Base-by-base conservation (phyloP, 2,113 vertebrate species). In the Pygoscelis adeliae region DNA sequence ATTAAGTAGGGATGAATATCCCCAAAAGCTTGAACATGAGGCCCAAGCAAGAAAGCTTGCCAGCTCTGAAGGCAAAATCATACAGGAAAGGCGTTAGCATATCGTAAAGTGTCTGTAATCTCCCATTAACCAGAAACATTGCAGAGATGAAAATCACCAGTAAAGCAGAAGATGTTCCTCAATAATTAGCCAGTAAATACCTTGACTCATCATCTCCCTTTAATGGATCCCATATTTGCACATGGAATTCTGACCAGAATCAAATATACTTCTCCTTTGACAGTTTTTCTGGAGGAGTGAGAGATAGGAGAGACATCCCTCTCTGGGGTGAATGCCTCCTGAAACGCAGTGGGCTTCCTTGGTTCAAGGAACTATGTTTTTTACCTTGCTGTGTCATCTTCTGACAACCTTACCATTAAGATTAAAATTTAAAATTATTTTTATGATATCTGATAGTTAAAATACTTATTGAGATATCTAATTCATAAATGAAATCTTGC, bases 51-150 rank as follows among this genome's bases (percentile, higher is more conserved):
- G 52, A 91, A 59, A 69, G 36, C 29, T 80, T 79, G 47, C 61
- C 77, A 69, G 40, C 9, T 83, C 53, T 67, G 77, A 86, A 78
- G 46, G 78, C 34, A 87, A 91, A 91, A 52, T 38, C 46, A 29
- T 46, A 46, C 4, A 86, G n/a, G 32, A 71, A 47, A 90, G 34
- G 11, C 0, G 0, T 50, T 81, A 23, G 10, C 13, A 6, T 21
- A n/a, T 27, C 0, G 1, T 17, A 59, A 88, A 90, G 19, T 19
- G 53, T 20, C 66, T 56, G 47, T 78, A 55, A 82, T 61, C 30
- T 94, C 34, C 29, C 58, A 80, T 69, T 61, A 63, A 91, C 65
- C 80, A 87, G 61, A 95, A 95, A 91, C 49, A 76, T 10, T 77
- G 30, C 22, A 72, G 30, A 90, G 46, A 65, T 50, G 58, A 85